Conservation (phyloP, 2,888 invertebrate species). For the Cheilosia soror region DNA sequence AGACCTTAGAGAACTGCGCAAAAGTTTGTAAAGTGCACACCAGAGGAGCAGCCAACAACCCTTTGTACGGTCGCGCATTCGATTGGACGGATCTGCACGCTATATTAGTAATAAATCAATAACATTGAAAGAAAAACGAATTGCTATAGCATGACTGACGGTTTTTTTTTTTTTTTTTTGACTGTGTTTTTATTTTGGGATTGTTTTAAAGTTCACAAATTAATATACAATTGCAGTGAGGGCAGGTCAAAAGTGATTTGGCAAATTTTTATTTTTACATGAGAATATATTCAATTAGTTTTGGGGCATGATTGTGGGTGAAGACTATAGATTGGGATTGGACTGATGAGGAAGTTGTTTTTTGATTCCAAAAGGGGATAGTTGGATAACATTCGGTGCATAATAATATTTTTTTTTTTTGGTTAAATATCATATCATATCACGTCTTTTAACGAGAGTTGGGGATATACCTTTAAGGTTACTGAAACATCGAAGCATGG, state of each 20-base stretch:
- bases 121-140: constrained; percentile 57
- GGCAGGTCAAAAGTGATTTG: constrained; percentile 48
- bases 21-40: not conserved
- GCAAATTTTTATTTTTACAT: not conserved
- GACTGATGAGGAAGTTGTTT: too few species aligned
- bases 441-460: too few species aligned
- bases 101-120: constrained; percentile 71
- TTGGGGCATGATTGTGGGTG: not conserved
- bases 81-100: constrained; percentile 58
- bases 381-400: too few species aligned
- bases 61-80: constrained; percentile 45
- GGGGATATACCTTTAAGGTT: too few species aligned
- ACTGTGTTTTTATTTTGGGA: not conserved
- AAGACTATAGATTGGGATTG: not conserved
- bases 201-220: constrained; percentile 67
- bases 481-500: too few species aligned
- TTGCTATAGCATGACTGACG: constrained; percentile 49
- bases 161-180: constrained; percentile 1
- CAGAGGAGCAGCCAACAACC: constrained; percentile 28
- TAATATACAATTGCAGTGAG: constrained; percentile 56
- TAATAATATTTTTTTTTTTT: too few species aligned
- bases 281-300: constrained; percentile 45
- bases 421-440: too few species aligned
- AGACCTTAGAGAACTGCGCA: constrained; percentile 23
- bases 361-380: too few species aligned